Percentiles rank a stretch among this genome's conserved stretches.
These are phyloP conservation scores for Tubulanus polymorphus DNA, from an alignment of 2,888 invertebrate species.

Conservation along the genomic window DNA sequence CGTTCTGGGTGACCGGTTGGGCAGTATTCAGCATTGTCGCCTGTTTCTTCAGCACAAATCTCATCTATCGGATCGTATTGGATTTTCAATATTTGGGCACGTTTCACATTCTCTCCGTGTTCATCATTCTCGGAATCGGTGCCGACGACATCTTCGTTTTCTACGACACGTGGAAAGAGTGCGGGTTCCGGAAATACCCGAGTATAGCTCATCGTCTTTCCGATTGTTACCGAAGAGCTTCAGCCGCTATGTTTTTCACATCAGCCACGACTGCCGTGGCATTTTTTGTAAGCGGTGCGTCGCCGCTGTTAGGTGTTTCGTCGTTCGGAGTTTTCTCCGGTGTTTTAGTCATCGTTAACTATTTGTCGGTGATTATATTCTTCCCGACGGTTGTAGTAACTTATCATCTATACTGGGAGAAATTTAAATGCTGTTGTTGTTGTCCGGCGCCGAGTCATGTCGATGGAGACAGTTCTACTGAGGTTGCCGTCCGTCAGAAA, in stretches of 20 bases:
- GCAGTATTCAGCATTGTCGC: slow-evolving; percentile 23
- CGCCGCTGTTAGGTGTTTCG: slow-evolving; percentile 35
- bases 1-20: slow-evolving; percentile 23
- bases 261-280: slow-evolving; percentile 45
- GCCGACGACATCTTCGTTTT: slow-evolving; percentile 28
- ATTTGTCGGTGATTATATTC: slow-evolving; percentile 44
- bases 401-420: slow-evolving; percentile 24
- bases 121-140: slow-evolving; percentile 26
- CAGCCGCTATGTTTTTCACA: slow-evolving; percentile 42
- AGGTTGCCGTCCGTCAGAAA: not conserved
- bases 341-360: slow-evolving; percentile 40
- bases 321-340: slow-evolving; percentile 44
- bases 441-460: slow-evolving; percentile 1
- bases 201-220: slow-evolving; percentile 35
- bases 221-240: slow-evolving; percentile 37
- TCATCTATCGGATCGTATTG: slow-evolving; percentile 21
- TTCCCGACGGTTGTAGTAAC: slow-evolving; percentile 37
- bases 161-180: slow-evolving; percentile 21
- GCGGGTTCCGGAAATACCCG: slow-evolving; percentile 13
- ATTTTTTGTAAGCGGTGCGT: slow-evolving; percentile 38
- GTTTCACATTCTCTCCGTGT: slow-evolving; percentile 25
- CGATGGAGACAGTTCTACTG: not conserved
- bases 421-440: slow-evolving; percentile 22
- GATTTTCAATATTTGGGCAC: slow-evolving; percentile 23
- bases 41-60: slow-evolving; percentile 21